Percentiles rank a stretch among this genome's conserved stretches.
These are phyloP conservation scores for Apis dorsata DNA, from an alignment of 1,140 invertebrate genomes.

Conservation along the genomic window DNA sequence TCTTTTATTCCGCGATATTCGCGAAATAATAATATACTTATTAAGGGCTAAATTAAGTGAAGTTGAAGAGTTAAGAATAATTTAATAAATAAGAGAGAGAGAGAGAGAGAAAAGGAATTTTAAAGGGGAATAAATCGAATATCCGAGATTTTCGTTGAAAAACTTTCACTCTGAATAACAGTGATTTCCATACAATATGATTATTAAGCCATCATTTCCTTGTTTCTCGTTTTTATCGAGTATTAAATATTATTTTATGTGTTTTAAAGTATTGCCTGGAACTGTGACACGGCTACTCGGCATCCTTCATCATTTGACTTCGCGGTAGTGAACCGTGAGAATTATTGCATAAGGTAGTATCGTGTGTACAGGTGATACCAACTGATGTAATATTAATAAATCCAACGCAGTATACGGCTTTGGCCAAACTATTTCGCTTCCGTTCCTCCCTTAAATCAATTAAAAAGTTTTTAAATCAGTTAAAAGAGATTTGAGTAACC, in stretches of 20 bases:
- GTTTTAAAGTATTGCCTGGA: background rate
- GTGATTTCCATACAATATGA: slow-evolving; percentile 3
- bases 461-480: no score
- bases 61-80: background rate
- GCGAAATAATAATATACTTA: background rate
- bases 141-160: background rate
- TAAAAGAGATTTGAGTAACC: background rate
- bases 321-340: slow-evolving; percentile 2
- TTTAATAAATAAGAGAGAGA: background rate
- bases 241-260: background rate
- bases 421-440: background rate
- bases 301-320: slow-evolving; percentile 33
- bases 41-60: no score
- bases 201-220: slow-evolving; percentile 17
- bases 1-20: background rate
- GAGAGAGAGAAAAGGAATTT: background rate
- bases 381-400: slow-evolving; percentile 24
- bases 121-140: background rate
- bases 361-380: slow-evolving; percentile 12
- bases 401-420: no score
- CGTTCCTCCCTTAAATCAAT: background rate
- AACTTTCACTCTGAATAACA: slow-evolving; percentile 26
- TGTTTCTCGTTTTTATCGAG: slow-evolving; percentile 5
- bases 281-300: background rate
- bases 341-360: slow-evolving; percentile 37